Base-by-base conservation (phyloP, 2,113 vertebrate genomes). In the Malurus melanocephalus region DNA sequence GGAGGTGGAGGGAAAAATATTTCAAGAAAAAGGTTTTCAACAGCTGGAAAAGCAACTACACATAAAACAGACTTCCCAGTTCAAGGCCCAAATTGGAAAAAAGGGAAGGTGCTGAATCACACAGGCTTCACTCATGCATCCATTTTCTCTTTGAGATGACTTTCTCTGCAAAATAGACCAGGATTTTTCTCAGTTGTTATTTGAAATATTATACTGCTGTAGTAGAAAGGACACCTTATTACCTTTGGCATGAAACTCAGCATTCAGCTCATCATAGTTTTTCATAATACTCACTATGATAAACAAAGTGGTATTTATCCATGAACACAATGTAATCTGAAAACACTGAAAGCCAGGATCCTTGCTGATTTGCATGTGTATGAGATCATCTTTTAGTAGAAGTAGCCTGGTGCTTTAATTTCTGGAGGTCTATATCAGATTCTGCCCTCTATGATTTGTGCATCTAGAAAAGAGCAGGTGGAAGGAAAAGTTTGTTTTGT, bases 1-100 rank as follows among this genome's bases (percentile, higher is more conserved):
- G 13, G 67, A 59, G 48, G 23, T 60, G 32, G 46, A 85, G 80
- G 76, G 48, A 38, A 28, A 69, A 80, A 12, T 57, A 53, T 80
- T 90, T 90, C 26, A 89, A 83, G 87, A 49, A 43, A 90, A 32
- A 72, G 56, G 24, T 94, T 92, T 78, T 93, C 72, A 93, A 67
- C 64, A 93, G n/a, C 89, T 96, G 72, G 83, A 75, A 94, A 95
- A 94, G 46, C 75, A 88, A 52, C 75, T 88, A 30, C 27, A 14
- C 64, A 13, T 60, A 80, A 94, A 94, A 73, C 16, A 46, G 55
- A 76, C 80, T 90, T 93, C 38, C 57, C 6, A 22, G 40, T 79
- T 79, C 85, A 92, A 80, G 56, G 80, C 43, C 30, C 45, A 81
- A 64, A 82, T 60, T 40, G n/a, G 62, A 79, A 93, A 81, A 64